Base-by-base conservation (phyloP, 1,140 invertebrate genomes). In the Micrasema minimum region DNA sequence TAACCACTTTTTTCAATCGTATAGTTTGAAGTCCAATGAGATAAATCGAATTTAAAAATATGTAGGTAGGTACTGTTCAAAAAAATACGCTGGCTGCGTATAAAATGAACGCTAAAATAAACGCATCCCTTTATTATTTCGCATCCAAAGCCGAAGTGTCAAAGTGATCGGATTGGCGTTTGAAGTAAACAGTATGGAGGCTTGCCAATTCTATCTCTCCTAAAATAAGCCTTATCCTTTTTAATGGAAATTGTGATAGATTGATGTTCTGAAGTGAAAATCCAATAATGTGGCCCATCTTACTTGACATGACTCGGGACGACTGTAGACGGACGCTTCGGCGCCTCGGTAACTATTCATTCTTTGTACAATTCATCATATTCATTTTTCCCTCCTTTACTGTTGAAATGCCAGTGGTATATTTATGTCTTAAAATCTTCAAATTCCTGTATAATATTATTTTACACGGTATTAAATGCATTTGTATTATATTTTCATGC, bases 271-370 rank as follows among this genome's bases (percentile, higher is more conserved):
- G 77, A 74, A 75, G 77, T 50, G 74, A 78, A 76, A 75, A 62
- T 75, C 74, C 77, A 74, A 82, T 80, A 77, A 84, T 84, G 83
- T 82, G 82, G 81, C 82, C 82, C 74, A 80, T 81, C 78, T 79
- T 83, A 53, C 78, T 83, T 62, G 80, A 82, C 77, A 77, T 84
- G 77, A 83, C 80, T 41, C 89, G 89, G 78, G 93, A 96, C 80
- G 94, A 96, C 80, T 96, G 92, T 81, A 91, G 92, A 80, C 88
- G 93, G 80, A 90, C 90, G 84, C 88, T 96, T 77, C 87, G 95
- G 79, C 90, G 90, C 85, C 87, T 96, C 77, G 92, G 93, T 94
- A 88, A 86, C 14, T 65, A 51, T 53, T 59, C 35, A 57, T 45
- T 68, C 48, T 68, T 68, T 68, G 66, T 57, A 59, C 53, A 68